Evolutionary conservation across 2,797 vertebrate species (phyloP).

Genomic region (Podarcis lilfordi): DNA sequence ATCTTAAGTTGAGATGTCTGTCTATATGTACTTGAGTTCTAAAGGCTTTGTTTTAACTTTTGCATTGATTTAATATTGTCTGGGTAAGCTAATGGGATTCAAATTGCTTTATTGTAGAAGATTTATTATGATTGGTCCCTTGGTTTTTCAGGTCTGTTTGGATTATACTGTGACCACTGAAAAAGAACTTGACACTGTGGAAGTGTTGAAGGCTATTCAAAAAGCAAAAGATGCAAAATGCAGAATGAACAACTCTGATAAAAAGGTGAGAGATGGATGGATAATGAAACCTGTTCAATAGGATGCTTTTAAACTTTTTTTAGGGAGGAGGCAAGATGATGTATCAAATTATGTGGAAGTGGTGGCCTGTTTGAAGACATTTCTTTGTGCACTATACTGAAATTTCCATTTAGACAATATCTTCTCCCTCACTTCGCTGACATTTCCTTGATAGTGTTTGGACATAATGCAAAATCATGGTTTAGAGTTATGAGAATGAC

Average conservation of each 20-base stretch:
- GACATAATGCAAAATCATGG: neutral
- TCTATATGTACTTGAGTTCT: neutral
- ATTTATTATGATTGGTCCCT: neutral
- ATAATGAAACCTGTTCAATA: neutral
- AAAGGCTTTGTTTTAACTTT: neutral
- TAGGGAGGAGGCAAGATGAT: neutral
- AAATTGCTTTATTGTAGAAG: neutral
- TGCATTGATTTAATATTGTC: neutral
- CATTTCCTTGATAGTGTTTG: neutral
- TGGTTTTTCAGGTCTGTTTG: slow-evolving; percentile 86
- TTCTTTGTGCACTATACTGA: neutral
- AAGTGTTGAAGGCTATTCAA: slow-evolving; percentile 97
- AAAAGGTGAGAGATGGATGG: slow-evolving; percentile 84
- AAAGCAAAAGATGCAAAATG: slow-evolving; percentile 96
- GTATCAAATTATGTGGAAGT: neutral
- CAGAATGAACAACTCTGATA: slow-evolving; percentile 86
- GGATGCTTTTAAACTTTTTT: neutral
- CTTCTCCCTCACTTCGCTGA: neutral
- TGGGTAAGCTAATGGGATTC: neutral
- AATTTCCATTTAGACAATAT: neutral
- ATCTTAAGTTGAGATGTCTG: neutral
- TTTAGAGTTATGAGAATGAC: neutral
- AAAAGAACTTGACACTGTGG: slow-evolving; percentile 96
- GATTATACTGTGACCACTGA: slow-evolving; percentile 88
- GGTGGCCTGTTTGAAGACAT: neutral